These are phyloP conservation scores for Nomada flava DNA, from an alignment of 2,888 invertebrate species.

Conservation along the genomic window DNA sequence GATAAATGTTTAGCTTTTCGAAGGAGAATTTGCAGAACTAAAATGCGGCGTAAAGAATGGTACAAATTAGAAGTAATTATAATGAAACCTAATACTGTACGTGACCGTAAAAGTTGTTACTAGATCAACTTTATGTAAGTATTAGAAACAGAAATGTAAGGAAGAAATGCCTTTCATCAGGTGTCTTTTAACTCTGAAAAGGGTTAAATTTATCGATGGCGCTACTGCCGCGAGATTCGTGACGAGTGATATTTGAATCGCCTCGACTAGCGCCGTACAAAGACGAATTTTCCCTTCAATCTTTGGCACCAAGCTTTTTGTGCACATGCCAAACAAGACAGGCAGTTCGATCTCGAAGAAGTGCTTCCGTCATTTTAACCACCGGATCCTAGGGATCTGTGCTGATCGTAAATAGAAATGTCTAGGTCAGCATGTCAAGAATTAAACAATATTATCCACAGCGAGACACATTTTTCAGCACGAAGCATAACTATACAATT, in stretches of 20 bases:
- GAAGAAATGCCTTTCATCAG: not conserved
- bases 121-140: too few species aligned
- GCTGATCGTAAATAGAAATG: constrained; percentile 51
- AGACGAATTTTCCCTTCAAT: constrained; percentile 46
- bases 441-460: not conserved
- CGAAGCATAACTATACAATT: not conserved
- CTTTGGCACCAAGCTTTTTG: constrained; percentile 56
- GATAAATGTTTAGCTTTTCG: not conserved
- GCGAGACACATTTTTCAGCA: not conserved
- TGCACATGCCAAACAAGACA: constrained; percentile 68
- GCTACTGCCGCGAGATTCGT: constrained; percentile 35
- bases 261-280: constrained; percentile 27
- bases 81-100: too few species aligned
- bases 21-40: not conserved
- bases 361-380: constrained; percentile 57
- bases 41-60: too few species aligned
- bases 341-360: constrained; percentile 43
- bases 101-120: too few species aligned
- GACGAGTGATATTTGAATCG: constrained; percentile 28
- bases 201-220: constrained; percentile 53
- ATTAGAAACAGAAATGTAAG: not conserved
- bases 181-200: not conserved
- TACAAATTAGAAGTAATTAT: too few species aligned
- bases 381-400: constrained; percentile 12
- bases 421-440: constrained; percentile 57